Evolutionary conservation across 2,888 invertebrate genomes (phyloP), one percentile per base, ranked within the genome.

Genomic region (Euspilapteryx auroguttella): DNA sequence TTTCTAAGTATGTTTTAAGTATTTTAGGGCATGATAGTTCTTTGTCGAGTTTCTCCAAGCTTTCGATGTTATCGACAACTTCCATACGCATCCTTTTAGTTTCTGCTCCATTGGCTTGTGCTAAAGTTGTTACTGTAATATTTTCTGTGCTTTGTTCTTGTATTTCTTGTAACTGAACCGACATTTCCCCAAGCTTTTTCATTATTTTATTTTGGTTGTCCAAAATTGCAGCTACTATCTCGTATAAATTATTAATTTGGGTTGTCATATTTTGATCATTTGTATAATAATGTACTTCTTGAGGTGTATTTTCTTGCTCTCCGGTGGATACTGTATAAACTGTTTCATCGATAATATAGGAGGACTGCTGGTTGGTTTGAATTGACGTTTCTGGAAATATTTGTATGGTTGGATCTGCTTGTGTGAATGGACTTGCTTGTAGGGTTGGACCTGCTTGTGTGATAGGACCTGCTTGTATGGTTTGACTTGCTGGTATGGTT

Each of bases 331-430:
- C 20, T 20, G 20, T 20, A 20, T 20, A 20, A 20, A 20, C 20
- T 20, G 20, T 20, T 20, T 24, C 24, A 24, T 24, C 24, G 24
- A 24, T 24, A 24, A 24, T 24, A 24, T 24, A 24, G 24, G 24
- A 24, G 24, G 24, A 12, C 24, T 24, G 24, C 24, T 24, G 24
- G 24, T 24, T 24, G 24, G 24, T 24, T 24, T 12, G 12, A 24
- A 24, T 24, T 24, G 24, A 24, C 24, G 24, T 24, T 24, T 24
- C 24, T 24, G 24, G 24, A 24, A 24, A 24, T 24, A 24, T 12
- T 24, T 24, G 24, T 24, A 24, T 24, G 24, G 24, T 4, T 24
- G 24, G 24, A 24, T 24, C 24, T 24, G 24, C 24, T 24, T 24
- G 24, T 24, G 24, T 24, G 24, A 24, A 12, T 24, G 24, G 24